A percentile compares a stretch with the other conserved stretches of the same genome.
These are phyloP conservation scores for Horisme vitalbata DNA, from an alignment of 2,888 invertebrate genomes.

Conservation along the genomic window DNA sequence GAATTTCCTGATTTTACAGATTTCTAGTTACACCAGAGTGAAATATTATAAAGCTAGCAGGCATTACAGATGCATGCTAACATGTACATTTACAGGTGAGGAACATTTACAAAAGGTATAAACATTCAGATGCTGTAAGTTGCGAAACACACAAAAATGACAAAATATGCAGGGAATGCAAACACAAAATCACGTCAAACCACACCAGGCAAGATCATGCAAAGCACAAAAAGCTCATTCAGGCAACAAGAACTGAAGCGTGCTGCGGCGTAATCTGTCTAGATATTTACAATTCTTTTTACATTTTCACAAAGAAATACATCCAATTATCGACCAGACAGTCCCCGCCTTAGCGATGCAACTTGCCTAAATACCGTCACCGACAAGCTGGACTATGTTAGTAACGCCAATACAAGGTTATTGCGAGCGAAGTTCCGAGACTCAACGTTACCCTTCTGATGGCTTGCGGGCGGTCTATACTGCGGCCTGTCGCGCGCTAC, in stretches of 20 bases:
- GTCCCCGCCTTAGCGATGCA: conserved; percentile 59
- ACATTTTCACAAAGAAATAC: conserved; percentile 34
- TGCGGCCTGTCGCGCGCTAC: conserved; percentile 70
- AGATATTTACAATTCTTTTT: conserved; percentile 49
- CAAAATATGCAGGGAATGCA: conserved; percentile 13
- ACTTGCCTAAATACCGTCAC: conserved; percentile 72
- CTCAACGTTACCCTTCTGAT: conserved; percentile 78
- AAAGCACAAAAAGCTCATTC: conserved; percentile 28
- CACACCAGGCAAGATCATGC: conserved; percentile 20
- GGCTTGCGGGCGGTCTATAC: conserved; percentile 73
- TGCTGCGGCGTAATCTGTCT: conserved; percentile 53
- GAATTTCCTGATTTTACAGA: conserved; percentile 1
- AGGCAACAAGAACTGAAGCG: conserved; percentile 31
- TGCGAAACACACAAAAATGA: conserved; percentile 18
- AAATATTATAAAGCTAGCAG: conserved; percentile 24
- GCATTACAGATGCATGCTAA: conserved; percentile 26
- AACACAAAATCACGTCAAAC: conserved; percentile 17
- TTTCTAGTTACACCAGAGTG: conserved; percentile 39
- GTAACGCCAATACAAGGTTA: conserved; percentile 62
- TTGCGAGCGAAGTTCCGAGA: conserved; percentile 56
- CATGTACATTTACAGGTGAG: conserved; percentile 9
- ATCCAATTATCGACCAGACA: conserved; percentile 46
- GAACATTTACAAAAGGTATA: background rate
- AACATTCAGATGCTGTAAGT: conserved; percentile 1
- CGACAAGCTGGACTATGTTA: conserved; percentile 65